Conservation (phyloP, 2,113 vertebrate species). For the Rhinichthys klamathensis region DNA sequence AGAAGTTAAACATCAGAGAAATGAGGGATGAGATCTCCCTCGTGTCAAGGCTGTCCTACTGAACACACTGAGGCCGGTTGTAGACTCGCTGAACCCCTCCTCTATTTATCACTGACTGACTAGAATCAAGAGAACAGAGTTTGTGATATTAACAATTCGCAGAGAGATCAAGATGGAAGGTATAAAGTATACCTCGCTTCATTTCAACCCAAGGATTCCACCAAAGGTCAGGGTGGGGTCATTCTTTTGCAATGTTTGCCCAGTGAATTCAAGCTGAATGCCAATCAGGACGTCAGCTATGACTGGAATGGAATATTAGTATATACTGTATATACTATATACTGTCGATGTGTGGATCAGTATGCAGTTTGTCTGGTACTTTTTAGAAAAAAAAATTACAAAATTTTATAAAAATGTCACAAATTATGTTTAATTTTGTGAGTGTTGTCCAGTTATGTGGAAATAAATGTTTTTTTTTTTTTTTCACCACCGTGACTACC, state of each 20-base stretch:
- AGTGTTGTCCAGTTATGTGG: background rate
- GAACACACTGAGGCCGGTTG: background rate
- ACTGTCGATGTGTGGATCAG: background rate
- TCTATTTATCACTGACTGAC: conserved; percentile 18
- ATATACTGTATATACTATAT: background rate
- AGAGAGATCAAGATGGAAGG: background rate
- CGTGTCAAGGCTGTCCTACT: background rate
- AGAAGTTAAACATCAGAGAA: background rate
- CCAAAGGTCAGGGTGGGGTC: background rate
- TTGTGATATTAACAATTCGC: conserved; percentile 31
- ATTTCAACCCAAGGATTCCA: background rate
- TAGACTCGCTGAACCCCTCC: conserved; percentile 29
- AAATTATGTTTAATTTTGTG: too few species aligned
- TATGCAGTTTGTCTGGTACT: background rate
- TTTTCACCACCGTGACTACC: too few species aligned
- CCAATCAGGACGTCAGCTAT: too few species aligned
- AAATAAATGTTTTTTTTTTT: too few species aligned
- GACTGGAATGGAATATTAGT: background rate
- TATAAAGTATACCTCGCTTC: background rate
- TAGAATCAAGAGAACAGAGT: background rate
- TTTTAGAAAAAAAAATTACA: background rate
- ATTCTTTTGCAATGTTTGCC: too few species aligned
- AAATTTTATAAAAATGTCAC: too few species aligned
- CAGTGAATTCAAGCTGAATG: too few species aligned
- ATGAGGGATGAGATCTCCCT: conserved; percentile 32